phyloP scores from a whole-genome alignment of 2,113 vertebrate species.

The Aptenodytes forsteri region DNA sequence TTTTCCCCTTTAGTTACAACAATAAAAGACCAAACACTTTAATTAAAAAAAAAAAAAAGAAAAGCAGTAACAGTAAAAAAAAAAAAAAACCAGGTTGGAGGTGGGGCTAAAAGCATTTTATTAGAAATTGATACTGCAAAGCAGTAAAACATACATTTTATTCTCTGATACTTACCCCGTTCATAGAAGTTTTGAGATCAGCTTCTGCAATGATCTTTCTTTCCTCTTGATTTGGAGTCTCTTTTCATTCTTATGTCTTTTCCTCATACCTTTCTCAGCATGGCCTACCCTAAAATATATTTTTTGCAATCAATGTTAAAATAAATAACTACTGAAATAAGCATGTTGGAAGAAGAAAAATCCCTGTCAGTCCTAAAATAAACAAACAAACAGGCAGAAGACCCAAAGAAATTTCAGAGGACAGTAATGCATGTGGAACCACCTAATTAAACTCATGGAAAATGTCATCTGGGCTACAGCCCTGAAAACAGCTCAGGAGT shows the following conservation, averaged over 20 bases:
- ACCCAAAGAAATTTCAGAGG: neutral
- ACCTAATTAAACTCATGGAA: neutral
- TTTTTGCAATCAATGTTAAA: neutral
- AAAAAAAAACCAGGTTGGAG: accelerated
- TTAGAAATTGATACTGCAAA: neutral
- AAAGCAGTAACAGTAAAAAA: neutral
- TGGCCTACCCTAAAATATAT: neutral
- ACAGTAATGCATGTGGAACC: neutral
- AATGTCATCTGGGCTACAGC: neutral
- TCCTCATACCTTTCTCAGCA: neutral
- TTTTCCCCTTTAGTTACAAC: neutral
- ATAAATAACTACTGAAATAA: neutral
- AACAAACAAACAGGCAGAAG: neutral
- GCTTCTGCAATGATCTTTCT: neutral
- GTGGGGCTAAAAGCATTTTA: neutral
- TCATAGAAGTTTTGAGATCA: neutral
- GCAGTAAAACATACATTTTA: neutral
- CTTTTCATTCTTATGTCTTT: neutral
- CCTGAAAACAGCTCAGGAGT: neutral
- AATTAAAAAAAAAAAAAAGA: neutral
- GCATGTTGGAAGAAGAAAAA: neutral
- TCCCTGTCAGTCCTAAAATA: neutral
- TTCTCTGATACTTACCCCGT: neutral
- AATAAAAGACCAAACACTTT: neutral
- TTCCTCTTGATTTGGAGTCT: neutral